Evolutionary conservation across 2,888 invertebrate species (phyloP).

Genomic region (Formica aserva): DNA sequence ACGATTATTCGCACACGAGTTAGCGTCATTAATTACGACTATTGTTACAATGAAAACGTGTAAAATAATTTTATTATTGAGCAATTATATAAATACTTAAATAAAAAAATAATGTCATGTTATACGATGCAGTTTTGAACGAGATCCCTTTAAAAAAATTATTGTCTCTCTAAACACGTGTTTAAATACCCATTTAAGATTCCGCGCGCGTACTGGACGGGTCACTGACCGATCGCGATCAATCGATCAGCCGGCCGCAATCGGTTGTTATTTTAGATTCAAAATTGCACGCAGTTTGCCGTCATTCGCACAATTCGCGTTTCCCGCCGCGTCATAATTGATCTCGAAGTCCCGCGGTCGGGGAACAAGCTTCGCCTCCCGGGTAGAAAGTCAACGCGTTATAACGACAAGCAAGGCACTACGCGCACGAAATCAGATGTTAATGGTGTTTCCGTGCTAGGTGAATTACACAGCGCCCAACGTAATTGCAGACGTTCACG

Average conservation of each 20-base stretch:
- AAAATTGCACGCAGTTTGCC: conserved; percentile 17
- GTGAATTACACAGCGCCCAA: conserved; percentile 60
- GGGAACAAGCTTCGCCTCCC: conserved; percentile 59
- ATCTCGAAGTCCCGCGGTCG: conserved; percentile 47
- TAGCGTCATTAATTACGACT: neutral
- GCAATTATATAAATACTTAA: neutral
- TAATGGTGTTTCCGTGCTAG: conserved; percentile 59
- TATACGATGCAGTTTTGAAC: neutral
- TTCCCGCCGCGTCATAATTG: conserved; percentile 56
- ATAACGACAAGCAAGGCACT: conserved; percentile 51
- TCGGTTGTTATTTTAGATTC: conserved; percentile 39
- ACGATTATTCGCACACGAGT: neutral
- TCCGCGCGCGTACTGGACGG: neutral
- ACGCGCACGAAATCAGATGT: conserved; percentile 63
- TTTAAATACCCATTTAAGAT: conserved; percentile 21
- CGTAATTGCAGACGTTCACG: conserved; percentile 65
- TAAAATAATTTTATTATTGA: neutral
- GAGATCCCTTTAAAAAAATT: conserved; percentile 5
- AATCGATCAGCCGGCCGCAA: conserved; percentile 13
- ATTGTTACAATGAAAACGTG: neutral
- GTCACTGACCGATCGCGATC: conserved; percentile 32
- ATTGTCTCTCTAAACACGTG: neutral
- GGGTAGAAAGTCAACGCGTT: conserved; percentile 65
- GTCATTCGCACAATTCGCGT: conserved; percentile 19
- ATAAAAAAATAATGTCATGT: neutral